Base-by-base conservation (phyloP, 35 echinoderm and acorn worm species). In the Ophiothrix spiculata region DNA sequence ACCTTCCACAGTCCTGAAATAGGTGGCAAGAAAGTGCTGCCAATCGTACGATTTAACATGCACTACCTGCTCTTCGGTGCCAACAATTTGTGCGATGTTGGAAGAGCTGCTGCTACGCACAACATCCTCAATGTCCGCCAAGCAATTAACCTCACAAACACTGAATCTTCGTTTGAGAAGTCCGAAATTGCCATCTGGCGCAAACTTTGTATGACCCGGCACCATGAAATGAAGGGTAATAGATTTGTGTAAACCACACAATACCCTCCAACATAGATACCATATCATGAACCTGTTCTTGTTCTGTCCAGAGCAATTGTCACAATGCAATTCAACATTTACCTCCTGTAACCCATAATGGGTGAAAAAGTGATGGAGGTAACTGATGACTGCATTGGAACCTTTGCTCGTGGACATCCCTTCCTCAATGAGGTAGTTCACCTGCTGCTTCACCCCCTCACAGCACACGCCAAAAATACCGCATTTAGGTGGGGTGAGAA, bases 361-460 rank as follows among this genome's bases (percentile, higher is more conserved):
- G 0, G 33, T 39, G 39, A 83, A 75, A 64, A 87, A 92, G 39
- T 87, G 73, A 60, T 92, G 46, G 0, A 92, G 16, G 21, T 75
- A 77, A 2, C 28, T 42, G 4, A 92, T 75, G 0, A 87, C 79
- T 15, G 78, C 63, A 40, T 87, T 83, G 2, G 83, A 45, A 0
- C 85, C 90, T 78, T 92, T 87, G 13, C 32, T 35, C 10, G 37
- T 75, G 19, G 36, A 31, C n/a, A 76, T 37, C 14, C 79, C n/a
- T 45, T 92, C 90, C 56, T 92, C 90, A 33, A 87, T 81, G 0
- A 92, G 39, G 36, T 83, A 92, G 33, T 81, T 87, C 37, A 91
- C 76, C 78, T 87, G 90, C 63, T 81, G 54, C 13, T n/a, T 37
- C 21, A 87, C 40, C 11, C 77, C 84, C 39, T 91, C 90, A 38